Evolutionary conservation across 2,113 vertebrate genomes (phyloP).

Genomic region (Elanoides forficatus): DNA sequence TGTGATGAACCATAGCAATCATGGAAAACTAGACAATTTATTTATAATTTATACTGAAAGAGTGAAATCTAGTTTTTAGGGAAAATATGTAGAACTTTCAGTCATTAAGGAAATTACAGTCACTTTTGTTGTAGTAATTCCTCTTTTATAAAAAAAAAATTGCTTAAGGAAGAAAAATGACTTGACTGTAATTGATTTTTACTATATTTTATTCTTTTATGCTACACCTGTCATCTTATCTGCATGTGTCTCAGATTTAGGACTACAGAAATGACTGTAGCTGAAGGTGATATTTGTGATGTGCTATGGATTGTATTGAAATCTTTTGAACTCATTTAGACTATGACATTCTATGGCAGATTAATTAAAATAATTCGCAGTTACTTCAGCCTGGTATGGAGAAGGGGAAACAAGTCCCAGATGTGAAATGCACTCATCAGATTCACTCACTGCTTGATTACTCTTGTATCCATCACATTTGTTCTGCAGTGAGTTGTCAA

Average conservation of each 20-base stretch:
- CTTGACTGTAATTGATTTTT: slow-evolving; percentile 70
- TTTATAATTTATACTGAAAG: slow-evolving; percentile 64
- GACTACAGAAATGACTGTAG: slow-evolving; percentile 17
- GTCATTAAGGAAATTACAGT: slow-evolving; percentile 64
- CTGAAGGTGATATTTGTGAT: slow-evolving; percentile 60
- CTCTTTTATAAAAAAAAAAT: slow-evolving; percentile 56
- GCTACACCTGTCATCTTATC: slow-evolving; percentile 65
- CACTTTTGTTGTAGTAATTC: slow-evolving; percentile 64
- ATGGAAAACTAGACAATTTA: slow-evolving; percentile 54
- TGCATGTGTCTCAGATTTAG: slow-evolving; percentile 61
- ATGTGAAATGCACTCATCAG: slow-evolving; percentile 39
- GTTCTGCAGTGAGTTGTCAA: neutral
- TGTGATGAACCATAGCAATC: slow-evolving; percentile 35
- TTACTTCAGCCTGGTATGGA: slow-evolving; percentile 34
- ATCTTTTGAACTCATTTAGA: slow-evolving; percentile 71
- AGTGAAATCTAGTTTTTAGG: slow-evolving; percentile 44
- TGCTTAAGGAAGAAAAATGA: slow-evolving; percentile 65
- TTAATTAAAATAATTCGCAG: slow-evolving; percentile 74
- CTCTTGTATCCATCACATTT: neutral
- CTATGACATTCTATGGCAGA: slow-evolving; percentile 65
- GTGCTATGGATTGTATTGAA: slow-evolving; percentile 50
- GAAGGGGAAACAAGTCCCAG: slow-evolving; percentile 16
- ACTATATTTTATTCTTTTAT: slow-evolving; percentile 64
- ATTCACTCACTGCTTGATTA: slow-evolving; percentile 33
- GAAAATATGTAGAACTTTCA: slow-evolving; percentile 58